Evolutionary conservation across 2,888 invertebrate genomes (phyloP).

Genomic region (Oligia latruncula): DNA sequence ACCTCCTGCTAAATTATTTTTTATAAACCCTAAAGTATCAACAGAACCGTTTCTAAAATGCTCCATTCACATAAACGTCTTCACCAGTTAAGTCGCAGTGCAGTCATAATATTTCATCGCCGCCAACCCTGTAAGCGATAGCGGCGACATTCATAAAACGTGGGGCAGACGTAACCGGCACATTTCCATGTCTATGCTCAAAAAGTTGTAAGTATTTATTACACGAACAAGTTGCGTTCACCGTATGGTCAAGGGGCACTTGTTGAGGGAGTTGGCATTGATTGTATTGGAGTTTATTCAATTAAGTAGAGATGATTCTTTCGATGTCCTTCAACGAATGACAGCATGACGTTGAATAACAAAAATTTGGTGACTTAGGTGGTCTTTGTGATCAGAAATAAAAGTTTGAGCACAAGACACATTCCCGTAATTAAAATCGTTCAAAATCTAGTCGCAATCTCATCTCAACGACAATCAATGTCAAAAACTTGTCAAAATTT

Average conservation of each 20-base stretch:
- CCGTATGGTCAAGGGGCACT: conserved; percentile 54
- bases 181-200: conserved; percentile 65
- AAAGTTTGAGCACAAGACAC: neutral
- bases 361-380: neutral
- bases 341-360: neutral
- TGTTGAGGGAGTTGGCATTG: conserved; percentile 58
- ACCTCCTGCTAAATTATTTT: neutral
- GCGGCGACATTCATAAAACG: conserved; percentile 69
- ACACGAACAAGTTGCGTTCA: conserved; percentile 51
- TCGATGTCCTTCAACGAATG: neutral
- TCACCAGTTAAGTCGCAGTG: conserved; percentile 40
- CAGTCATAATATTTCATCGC: conserved; percentile 57
- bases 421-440: too few relatives aligned
- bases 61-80: conserved; percentile 32
- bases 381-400: neutral
- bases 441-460: too few relatives aligned
- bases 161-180: conserved; percentile 61
- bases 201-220: conserved; percentile 61
- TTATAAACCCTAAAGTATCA: neutral
- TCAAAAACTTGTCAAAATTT: neutral
- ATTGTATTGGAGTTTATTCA: conserved; percentile 7
- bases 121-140: conserved; percentile 56
- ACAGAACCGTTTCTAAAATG: conserved; percentile 9
- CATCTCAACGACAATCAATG: neutral
- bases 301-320: neutral